phyloP scores from a whole-genome alignment of 2,888 invertebrate species.

The Apeira syringaria region DNA sequence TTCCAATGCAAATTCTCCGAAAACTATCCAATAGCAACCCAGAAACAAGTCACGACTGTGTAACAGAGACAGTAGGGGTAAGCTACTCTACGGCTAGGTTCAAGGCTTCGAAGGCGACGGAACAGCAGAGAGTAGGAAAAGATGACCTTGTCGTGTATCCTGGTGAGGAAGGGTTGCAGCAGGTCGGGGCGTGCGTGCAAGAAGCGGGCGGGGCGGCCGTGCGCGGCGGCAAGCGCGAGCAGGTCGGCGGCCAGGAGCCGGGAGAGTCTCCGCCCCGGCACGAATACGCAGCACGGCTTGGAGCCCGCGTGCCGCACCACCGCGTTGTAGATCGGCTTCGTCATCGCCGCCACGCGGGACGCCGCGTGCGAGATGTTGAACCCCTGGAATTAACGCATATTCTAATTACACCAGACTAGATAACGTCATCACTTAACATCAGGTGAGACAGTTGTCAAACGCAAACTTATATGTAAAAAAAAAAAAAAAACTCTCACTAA shows the following conservation, averaged over 20 bases:
- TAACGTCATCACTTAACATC: too few relatives aligned
- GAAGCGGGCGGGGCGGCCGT: conserved; percentile 93
- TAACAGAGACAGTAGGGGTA: too few relatives aligned
- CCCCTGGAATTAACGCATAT: conserved; percentile 87
- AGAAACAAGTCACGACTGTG: too few relatives aligned
- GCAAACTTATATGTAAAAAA: too few relatives aligned
- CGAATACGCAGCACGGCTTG: conserved; percentile 95
- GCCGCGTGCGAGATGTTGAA: conserved; percentile 99
- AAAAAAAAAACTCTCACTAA: too few relatives aligned
- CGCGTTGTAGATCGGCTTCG: conserved; percentile 98
- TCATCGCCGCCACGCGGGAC: conserved; percentile 98
- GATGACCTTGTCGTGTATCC: conserved; percentile 92
- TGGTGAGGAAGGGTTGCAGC: conserved; percentile 93
- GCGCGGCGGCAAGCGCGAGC: conserved; percentile 96
- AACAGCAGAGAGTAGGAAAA: too few relatives aligned
- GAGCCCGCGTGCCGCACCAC: conserved; percentile 92
- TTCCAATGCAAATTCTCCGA: too few relatives aligned
- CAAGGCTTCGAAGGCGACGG: too few relatives aligned
- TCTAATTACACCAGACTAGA: too few relatives aligned
- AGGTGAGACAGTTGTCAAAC: too few relatives aligned
- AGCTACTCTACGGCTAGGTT: too few relatives aligned
- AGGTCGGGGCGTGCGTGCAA: conserved; percentile 94
- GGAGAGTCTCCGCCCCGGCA: conserved; percentile 95
- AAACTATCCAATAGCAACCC: too few relatives aligned
- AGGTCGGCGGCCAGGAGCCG: conserved; percentile 98